Evolutionary conservation across 2,888 invertebrate species (phyloP).

Genomic region (Siphlonurus alternatus): DNA sequence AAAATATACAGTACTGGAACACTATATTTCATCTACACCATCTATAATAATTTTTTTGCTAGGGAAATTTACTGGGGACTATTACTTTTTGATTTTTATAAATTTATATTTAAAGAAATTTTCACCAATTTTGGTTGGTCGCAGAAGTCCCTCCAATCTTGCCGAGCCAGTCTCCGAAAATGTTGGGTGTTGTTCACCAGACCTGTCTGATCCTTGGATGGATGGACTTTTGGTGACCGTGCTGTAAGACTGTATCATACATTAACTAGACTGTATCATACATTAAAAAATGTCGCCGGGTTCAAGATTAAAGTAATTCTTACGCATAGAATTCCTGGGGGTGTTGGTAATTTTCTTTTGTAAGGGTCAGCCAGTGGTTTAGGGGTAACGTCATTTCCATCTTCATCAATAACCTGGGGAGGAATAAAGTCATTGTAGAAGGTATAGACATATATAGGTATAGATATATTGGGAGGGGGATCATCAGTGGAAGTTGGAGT

Average conservation of each 20-base stretch:
- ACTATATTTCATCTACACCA: no score
- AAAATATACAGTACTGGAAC: no score
- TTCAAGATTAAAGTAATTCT: no score
- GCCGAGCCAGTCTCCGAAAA: not conserved
- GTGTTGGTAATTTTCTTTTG: slow-evolving; percentile 22
- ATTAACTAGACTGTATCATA: not conserved
- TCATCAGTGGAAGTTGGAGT: no score
- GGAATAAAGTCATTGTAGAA: no score
- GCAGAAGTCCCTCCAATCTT: not conserved
- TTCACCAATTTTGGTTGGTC: not conserved
- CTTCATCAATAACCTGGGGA: slow-evolving; percentile 12
- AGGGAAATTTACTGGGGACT: no score
- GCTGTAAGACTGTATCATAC: not conserved
- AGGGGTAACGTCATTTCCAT: slow-evolving; percentile 29
- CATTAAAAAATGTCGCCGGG: not conserved
- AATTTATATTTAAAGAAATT: not conserved
- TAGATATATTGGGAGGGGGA: no score
- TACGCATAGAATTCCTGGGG: slow-evolving; percentile 14
- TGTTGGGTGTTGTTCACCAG: not conserved
- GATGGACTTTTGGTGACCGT: not conserved
- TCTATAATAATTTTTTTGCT: no score
- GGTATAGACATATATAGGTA: no score
- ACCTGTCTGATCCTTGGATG: not conserved
- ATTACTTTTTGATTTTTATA: no score
- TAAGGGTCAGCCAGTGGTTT: slow-evolving; percentile 24